Conservation (phyloP, 2,113 vertebrate genomes). For the Carettochelys insculpta region DNA sequence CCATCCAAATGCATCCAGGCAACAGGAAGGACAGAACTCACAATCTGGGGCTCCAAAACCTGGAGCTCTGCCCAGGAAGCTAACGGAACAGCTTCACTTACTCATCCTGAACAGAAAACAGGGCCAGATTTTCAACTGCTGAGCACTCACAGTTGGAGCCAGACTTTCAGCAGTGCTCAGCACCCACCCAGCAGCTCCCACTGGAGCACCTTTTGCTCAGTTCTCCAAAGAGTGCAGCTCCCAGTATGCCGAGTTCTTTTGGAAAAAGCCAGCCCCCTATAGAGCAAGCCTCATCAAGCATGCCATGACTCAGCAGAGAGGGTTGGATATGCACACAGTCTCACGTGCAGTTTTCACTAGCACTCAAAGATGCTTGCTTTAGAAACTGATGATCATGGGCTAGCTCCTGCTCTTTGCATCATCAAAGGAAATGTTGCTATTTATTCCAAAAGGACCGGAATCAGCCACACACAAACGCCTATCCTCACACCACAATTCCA, state of each 20-base stretch:
- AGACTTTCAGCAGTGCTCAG: not conserved
- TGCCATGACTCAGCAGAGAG: not conserved
- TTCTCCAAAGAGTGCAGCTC: not conserved
- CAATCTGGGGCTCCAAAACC: not conserved
- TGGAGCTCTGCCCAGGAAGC: not conserved
- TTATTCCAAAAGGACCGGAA: not conserved
- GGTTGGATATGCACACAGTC: not conserved
- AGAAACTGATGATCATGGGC: slow-evolving; percentile 33
- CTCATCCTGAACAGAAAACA: not conserved
- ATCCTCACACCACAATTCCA: slow-evolving; percentile 39
- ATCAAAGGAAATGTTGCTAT: not conserved
- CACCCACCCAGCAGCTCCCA: not conserved
- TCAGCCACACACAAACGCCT: not conserved
- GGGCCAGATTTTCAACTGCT: not conserved
- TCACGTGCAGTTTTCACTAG: not conserved
- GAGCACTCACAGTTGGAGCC: rapidly evolving
- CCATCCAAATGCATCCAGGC: rapidly evolving
- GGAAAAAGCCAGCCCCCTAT: not conserved
- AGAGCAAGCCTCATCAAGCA: not conserved
- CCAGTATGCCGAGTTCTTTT: not conserved
- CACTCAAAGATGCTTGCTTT: slow-evolving; percentile 42
- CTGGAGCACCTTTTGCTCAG: not conserved
- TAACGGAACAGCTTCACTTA: rapidly evolving
- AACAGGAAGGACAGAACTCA: not conserved
- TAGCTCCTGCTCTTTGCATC: not conserved